Base-by-base conservation (phyloP, 2,888 invertebrate species). In the Drosophila testacea region DNA sequence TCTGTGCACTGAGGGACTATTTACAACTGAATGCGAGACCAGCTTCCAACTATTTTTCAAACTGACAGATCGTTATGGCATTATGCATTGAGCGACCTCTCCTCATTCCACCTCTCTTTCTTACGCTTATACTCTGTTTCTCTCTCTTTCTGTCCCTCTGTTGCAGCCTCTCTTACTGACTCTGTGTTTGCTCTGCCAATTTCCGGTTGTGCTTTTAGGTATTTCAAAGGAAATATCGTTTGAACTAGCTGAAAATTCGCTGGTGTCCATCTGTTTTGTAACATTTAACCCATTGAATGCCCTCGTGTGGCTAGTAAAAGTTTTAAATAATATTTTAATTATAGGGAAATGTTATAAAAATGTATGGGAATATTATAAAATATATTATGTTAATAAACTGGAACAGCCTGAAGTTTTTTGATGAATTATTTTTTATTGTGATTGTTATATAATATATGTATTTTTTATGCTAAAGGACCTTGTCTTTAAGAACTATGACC, bases 1-100 rank as follows among this genome's bases (percentile, higher is more conserved):
- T 72, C 78, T 83, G 83, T 73, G 75, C 68, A 34, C 50, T 59
- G 46, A 32, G 27, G 48, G 64, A 70, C 71, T 76, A 69, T 78
- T 80, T 82, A 75, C 72, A 73, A 69, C 66, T 54, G 56, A 68
- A 65, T 65, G 41, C 48, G 46, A 44, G 68, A 59, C 50, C 73
- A 61, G 73, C 54, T 80, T 61, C 57, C 68, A 78, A 73, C 82
- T 80, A 85, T 83, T 80, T 83, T 69, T 83, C 82, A 85, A 82
- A 80, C 85, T 83, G 83, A 83, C 83, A 83, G 80, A 83, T 85
- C 83, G 83, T 83, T 83, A 77, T 79, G 82, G 80, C 71, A 81
- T 82, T 80, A 80, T 82, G 78, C 80, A 84, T 78, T 75, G 81
- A 72, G 68, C 59, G 61, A 71, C 69, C 44, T 42, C 30, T 32